Conservation (phyloP, 2,797 vertebrate genomes). For the Propithecus perrieri region DNA sequence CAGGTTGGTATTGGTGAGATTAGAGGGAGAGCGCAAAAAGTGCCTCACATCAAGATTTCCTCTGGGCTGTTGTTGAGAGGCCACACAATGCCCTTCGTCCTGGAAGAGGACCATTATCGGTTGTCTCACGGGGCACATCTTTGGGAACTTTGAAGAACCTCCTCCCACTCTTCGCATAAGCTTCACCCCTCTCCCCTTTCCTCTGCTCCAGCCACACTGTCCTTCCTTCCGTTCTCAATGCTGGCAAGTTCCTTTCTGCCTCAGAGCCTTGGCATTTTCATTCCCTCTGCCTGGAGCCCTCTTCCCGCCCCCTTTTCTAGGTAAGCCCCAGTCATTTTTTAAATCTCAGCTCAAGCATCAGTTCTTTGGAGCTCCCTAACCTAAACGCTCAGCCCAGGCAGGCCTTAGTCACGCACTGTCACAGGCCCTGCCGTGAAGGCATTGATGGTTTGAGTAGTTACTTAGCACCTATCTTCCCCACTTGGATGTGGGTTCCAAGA, state of each 20-base stretch:
- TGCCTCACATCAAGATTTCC: background rate
- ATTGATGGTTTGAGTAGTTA: conserved; percentile 28
- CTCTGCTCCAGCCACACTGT: background rate
- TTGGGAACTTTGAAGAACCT: background rate
- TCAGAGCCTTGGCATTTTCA: background rate
- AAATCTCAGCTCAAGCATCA: background rate
- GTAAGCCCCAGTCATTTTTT: background rate
- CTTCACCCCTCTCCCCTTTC: background rate
- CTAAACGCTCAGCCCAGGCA: background rate
- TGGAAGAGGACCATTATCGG: background rate
- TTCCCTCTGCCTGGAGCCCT: background rate
- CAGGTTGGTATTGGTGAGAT: background rate
- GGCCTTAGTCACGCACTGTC: background rate
- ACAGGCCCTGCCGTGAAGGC: background rate
- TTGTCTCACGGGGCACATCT: background rate
- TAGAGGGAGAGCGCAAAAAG: background rate
- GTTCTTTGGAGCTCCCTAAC: conserved; percentile 1
- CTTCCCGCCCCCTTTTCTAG: background rate
- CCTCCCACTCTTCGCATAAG: background rate
- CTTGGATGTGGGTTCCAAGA: conserved; percentile 22
- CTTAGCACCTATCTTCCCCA: conserved; percentile 20
- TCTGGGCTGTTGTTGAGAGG: background rate
- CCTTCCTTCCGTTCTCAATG: background rate
- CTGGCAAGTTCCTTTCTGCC: background rate
- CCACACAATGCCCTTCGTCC: background rate